Base-by-base conservation (phyloP, 1,140 invertebrate genomes). In the Hesperophylax magnus region DNA sequence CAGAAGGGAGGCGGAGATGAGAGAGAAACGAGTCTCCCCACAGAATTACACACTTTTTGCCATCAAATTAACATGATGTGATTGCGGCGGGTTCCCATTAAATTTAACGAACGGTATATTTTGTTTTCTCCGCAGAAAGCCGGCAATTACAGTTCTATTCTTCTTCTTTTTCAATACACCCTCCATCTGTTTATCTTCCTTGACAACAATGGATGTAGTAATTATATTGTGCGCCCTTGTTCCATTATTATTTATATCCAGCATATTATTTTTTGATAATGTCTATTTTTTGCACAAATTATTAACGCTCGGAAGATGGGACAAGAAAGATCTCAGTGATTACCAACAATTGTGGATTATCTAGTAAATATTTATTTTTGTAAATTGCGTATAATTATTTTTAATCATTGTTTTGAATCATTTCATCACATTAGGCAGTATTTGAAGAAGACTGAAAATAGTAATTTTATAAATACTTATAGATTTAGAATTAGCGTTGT, bases 61-160 rank as follows among this genome's bases (percentile, higher is more conserved):
- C 76, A 77, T 81, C 79, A 81, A 81, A 81, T 81, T 81, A 81
- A 77, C 79, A 81, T 81, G 74, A 81, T 67, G 79, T 81, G 79
- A 77, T 81, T 81, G 56, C 74, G 63, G 79, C n/a, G 79, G 61
- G 53, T 24, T 65, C 39, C 74, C 53, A 77, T 81, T 77, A 69
- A 77, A 77, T 81, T 81, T 81, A 77, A 81, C 76, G 79, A 77
- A 81, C 72, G 79, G 60, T 77, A 77, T 77, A 77, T 81, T 81
- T 77, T 81, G 79, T 80, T 80, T 60, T 81, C 63, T 71, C 39
- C 27, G 15, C 52, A 24, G 34, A 52, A 53, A 34, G 18, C 78
- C 53, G 60, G 58, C 76, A 81, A 81, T 81, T 81, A 81, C 75
- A 78, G 56, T 77, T 71, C 79, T 63, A 34, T 63, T 65, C 79